Percentiles rank a stretch among this genome's conserved stretches.
These are phyloP conservation scores for Chrysopa pallens DNA, from an alignment of 1,140 invertebrate species.

Conservation along the genomic window DNA sequence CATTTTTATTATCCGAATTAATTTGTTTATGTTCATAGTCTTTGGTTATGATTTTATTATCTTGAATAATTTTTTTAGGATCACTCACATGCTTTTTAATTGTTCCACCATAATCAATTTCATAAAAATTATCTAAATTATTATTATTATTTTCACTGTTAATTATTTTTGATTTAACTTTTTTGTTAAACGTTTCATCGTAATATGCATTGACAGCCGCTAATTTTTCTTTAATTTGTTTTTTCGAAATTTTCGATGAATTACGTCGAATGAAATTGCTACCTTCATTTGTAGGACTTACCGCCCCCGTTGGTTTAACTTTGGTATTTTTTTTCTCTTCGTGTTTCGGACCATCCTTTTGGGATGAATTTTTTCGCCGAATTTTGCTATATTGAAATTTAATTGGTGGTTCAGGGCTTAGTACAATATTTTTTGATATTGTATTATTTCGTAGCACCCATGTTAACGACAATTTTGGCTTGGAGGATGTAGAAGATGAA, in stretches of 20 bases:
- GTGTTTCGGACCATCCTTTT: conserved; percentile 3
- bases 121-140: too few species aligned
- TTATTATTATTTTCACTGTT: too few species aligned
- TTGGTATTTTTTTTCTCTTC: conserved; percentile 1
- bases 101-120: too few species aligned
- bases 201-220: neutral
- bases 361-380: conserved; percentile 10
- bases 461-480: conserved; percentile 12
- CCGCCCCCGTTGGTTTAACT: neutral
- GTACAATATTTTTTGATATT: conserved; percentile 9
- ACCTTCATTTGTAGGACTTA: conserved; percentile 2
- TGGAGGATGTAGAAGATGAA: conserved; percentile 7
- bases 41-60: too few species aligned
- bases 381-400: conserved; percentile 18
- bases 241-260: conserved; percentile 5
- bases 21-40: too few species aligned
- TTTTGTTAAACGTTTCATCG: too few species aligned
- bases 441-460: conserved; percentile 9
- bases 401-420: conserved; percentile 18
- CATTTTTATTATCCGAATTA: too few species aligned
- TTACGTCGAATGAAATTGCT: conserved; percentile 1
- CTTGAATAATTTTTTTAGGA: too few species aligned
- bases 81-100: too few species aligned
- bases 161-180: too few species aligned
- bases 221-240: conserved; percentile 7